Evolutionary conservation across 2,888 invertebrate genomes (phyloP).

Genomic region (Parapristionchus giblindavisi): DNA sequence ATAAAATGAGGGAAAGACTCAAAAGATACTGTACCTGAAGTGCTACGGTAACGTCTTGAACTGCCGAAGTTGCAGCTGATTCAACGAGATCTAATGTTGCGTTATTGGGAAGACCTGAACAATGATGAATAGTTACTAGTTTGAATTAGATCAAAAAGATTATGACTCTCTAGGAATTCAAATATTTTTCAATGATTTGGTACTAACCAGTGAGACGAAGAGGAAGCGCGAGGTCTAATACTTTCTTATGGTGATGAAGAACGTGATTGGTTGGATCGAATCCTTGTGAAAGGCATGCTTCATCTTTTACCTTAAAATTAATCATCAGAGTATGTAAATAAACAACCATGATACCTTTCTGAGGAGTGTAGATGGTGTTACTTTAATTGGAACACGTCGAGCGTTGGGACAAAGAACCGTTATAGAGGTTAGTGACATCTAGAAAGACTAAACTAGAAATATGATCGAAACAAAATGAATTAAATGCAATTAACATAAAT

Average conservation of each 20-base stretch:
- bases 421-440: conserved; percentile 22
- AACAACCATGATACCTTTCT: conserved; percentile 27
- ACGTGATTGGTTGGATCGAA: conserved; percentile 21
- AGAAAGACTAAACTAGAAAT: not conserved
- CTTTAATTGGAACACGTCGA: conserved; percentile 25
- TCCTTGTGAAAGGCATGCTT: conserved; percentile 34
- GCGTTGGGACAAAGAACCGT: conserved; percentile 33
- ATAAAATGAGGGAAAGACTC: not conserved
- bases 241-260: conserved; percentile 35
- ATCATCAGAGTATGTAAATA: not conserved
- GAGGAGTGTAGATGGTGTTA: conserved; percentile 31
- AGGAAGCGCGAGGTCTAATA: conserved; percentile 22
- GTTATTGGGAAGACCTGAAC: conserved; percentile 31
- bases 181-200: not conserved
- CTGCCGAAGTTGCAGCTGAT: not conserved
- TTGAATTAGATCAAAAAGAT: too few species aligned
- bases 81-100: conserved; percentile 31
- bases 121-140: too few species aligned
- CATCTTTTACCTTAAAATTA: conserved; percentile 31
- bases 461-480: not conserved
- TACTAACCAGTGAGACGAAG: conserved; percentile 14
- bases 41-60: conserved; percentile 13
- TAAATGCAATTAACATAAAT: not conserved
- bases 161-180: too few species aligned
- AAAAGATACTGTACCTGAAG: conserved; percentile 10